Percentiles rank a stretch among this genome's conserved stretches.
Conservation (phyloP, 2,797 vertebrate genomes). For the Leptoclinus maculatus region DNA sequence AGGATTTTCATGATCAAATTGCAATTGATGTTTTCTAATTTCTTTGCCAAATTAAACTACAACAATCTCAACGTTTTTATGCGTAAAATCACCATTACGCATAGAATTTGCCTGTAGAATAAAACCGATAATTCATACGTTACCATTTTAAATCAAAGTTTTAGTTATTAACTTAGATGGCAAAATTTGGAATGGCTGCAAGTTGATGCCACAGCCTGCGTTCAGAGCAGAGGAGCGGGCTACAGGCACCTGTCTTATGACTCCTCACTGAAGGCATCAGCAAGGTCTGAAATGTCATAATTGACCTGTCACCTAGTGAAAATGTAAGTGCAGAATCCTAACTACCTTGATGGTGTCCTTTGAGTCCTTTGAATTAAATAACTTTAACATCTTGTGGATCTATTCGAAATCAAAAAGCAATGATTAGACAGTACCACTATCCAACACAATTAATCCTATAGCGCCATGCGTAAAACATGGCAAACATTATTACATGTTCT, state of each 20-base stretch:
- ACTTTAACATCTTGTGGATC: neutral
- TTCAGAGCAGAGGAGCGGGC: conserved; percentile 9
- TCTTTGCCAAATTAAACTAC: neutral
- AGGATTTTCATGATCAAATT: neutral
- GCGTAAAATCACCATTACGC: conserved; percentile 49
- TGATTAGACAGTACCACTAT: neutral
- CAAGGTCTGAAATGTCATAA: neutral
- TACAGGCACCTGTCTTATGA: conserved; percentile 61
- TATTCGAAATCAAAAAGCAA: too few relatives aligned
- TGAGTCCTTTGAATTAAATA: neutral
- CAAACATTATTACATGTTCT: neutral
- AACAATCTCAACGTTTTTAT: neutral
- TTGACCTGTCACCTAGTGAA: neutral
- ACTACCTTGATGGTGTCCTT: neutral
- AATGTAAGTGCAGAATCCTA: neutral
- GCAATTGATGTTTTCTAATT: neutral
- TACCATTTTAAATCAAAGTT: neutral
- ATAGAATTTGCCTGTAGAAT: neutral
- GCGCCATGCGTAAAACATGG: conserved; percentile 2
- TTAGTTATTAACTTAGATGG: neutral
- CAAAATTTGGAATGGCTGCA: neutral
- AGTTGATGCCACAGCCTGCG: conserved; percentile 6
- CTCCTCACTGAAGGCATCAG: neutral
- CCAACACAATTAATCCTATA: neutral
- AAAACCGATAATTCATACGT: neutral